Base-by-base conservation (phyloP, 2,113 vertebrate genomes). In the Saguinus imperator region DNA sequence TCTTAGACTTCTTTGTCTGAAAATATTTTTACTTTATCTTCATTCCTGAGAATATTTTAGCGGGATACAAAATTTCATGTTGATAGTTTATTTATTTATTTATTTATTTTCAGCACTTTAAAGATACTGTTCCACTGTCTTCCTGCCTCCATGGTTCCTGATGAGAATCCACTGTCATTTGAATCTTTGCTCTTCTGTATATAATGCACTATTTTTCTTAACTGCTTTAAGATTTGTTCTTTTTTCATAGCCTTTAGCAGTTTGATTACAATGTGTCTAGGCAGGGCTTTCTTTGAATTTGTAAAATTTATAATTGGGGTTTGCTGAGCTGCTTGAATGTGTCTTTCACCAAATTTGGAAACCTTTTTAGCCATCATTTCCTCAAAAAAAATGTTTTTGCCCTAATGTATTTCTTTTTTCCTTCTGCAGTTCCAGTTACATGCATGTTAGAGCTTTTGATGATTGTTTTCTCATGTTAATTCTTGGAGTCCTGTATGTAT, bases 21-120 rank as follows among this genome's bases (percentile, higher is more conserved):
- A 92, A 89, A 37, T 68, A 91, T 45, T 64, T 97, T 91, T 93
- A 80, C 89, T 95, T 95, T 82, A 72, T 23, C 16, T 94, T 79
- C 2, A 76, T 94, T 92, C 55, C 6, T 87, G 55, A 89, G 50
- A 64, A 70, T 92, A 91, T 64, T 92, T 89, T 95, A 88, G 12
- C 43, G 79, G 45, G 27, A 55, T 85, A 93, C 72, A 81, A 87
- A 95, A 81, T 91, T 81, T 48, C 77, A 76, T 20, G 21, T 89
- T 75, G 16, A 27, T 73, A 29, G 16, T 20, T 72, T 90, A 58
- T 84, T n/a, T 29, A n/a, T 70, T n/a, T 29, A n/a, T 70, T n/a
- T 70, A 17, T 77, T 90, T 48, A 32, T 27, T 72, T 77, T 81
- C 17, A 89, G 48, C 37, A 89, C 48, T 75, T 91, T 23, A 89